A percentile compares a stretch with the other conserved stretches of the same genome.
These are phyloP conservation scores for Hermaeophaga mercurialis DNA, from an alignment of 2,888 invertebrate genomes.

Conservation along the genomic window DNA sequence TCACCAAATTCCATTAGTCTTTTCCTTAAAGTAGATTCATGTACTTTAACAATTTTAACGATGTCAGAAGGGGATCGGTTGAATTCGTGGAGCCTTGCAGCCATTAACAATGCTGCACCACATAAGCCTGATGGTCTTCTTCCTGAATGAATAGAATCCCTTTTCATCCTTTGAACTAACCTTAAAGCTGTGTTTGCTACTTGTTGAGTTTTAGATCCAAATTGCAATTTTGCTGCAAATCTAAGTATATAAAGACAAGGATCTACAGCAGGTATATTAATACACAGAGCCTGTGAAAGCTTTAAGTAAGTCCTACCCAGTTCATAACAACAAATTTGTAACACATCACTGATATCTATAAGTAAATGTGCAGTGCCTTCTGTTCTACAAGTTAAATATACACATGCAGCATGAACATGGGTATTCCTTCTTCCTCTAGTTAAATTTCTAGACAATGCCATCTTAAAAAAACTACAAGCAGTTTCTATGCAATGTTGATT, in stretches of 20 bases:
- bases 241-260: conserved; percentile 64
- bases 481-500: conserved; percentile 93
- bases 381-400: conserved; percentile 95
- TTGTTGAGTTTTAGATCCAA: conserved; percentile 91
- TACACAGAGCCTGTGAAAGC: conserved; percentile 85
- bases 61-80: conserved; percentile 85
- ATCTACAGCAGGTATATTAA: conserved; percentile 88
- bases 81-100: conserved; percentile 91
- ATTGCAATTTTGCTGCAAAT: conserved; percentile 91
- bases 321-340: conserved; percentile 95
- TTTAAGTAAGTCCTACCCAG: conserved; percentile 91
- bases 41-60: conserved; percentile 93
- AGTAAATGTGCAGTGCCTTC: conserved; percentile 94
- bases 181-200: conserved; percentile 94
- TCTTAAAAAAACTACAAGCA: conserved; percentile 91
- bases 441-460: conserved; percentile 81
- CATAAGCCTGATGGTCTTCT: conserved; percentile 95
- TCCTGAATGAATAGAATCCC: conserved; percentile 96
- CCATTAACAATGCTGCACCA: conserved; percentile 96
- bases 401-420: conserved; percentile 94
- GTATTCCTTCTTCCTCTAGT: conserved; percentile 90
- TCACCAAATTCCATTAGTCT: conserved; percentile 92
- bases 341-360: conserved; percentile 97
- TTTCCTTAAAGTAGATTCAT: conserved; percentile 90
- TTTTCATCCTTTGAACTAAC: conserved; percentile 95